phyloP scores from a whole-genome alignment of 2,797 vertebrate genomes.

The Emydoidea blandingii region DNA sequence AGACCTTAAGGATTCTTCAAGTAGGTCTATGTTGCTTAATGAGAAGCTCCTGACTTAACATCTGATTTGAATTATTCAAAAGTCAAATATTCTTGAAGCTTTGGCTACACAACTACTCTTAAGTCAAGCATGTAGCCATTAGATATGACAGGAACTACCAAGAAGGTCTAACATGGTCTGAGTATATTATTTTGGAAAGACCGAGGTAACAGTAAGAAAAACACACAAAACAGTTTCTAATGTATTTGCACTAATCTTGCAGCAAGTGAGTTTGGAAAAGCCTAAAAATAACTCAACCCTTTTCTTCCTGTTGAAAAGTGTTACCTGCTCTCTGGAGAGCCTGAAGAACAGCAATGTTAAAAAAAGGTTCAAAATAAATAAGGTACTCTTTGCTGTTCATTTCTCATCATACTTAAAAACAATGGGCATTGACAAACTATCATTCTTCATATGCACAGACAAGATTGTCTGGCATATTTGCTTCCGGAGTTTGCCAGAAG shows the following conservation, averaged over 20 bases:
- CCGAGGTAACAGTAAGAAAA: background rate
- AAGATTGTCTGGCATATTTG: background rate
- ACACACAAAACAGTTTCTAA: accelerated
- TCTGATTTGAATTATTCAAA: constrained; percentile 66
- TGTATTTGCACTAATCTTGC: background rate
- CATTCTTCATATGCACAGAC: background rate
- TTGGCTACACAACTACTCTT: constrained; percentile 49
- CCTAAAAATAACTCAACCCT: background rate
- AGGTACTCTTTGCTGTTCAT: background rate
- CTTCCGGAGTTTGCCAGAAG: background rate
- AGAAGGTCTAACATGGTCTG: constrained; percentile 15
- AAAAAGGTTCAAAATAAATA: background rate
- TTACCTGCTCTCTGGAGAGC: background rate
- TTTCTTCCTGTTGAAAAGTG: background rate
- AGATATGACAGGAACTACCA: constrained; percentile 26
- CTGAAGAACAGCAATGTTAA: background rate
- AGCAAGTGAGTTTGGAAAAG: background rate
- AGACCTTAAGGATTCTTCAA: constrained; percentile 48
- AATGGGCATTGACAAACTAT: background rate
- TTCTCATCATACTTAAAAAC: background rate
- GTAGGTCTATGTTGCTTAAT: constrained; percentile 50
- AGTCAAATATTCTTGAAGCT: constrained; percentile 30
- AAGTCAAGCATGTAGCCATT: constrained; percentile 51
- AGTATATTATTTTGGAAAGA: constrained; percentile 23
- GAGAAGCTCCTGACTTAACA: constrained; percentile 37